A percentile compares a stretch with the other conserved stretches of the same genome.
phyloP scores from a whole-genome alignment of 2,113 vertebrate genomes.

The Poeciliopsis retropinna region DNA sequence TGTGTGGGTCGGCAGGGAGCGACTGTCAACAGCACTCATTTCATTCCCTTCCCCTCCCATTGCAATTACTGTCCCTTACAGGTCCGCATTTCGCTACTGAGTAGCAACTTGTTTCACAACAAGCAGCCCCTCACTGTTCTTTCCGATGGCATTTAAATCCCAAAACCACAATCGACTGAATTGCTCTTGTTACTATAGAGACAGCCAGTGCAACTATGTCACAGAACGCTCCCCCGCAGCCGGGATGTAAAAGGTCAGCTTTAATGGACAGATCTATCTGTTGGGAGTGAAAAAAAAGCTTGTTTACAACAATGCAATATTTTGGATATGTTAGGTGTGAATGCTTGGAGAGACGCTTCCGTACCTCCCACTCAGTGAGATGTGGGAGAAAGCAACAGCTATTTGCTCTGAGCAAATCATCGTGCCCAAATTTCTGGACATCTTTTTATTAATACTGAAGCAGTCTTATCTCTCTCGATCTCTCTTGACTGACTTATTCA shows the following conservation, averaged over 20 bases:
- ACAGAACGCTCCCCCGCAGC: slow-evolving; percentile 31
- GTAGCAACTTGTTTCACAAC: slow-evolving; percentile 34
- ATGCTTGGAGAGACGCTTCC: background rate
- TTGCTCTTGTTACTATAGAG: slow-evolving; percentile 56
- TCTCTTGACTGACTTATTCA: background rate
- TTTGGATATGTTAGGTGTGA: slow-evolving; percentile 24
- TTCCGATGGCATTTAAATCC: slow-evolving; percentile 42
- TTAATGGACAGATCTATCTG: slow-evolving; percentile 52
- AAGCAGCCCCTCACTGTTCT: slow-evolving; percentile 13
- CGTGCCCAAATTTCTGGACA: no score
- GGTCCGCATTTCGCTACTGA: slow-evolving; percentile 34
- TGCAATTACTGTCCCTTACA: slow-evolving; percentile 28
- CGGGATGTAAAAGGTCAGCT: slow-evolving; percentile 60
- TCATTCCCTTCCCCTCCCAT: slow-evolving; percentile 38
- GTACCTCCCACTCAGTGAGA: slow-evolving; percentile 37
- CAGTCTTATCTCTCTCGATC: background rate
- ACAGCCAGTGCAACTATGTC: slow-evolving; percentile 37
- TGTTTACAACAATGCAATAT: slow-evolving; percentile 38
- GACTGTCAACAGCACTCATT: slow-evolving; percentile 38
- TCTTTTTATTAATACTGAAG: background rate
- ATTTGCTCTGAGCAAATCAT: background rate
- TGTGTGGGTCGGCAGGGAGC: slow-evolving; percentile 35
- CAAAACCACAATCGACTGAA: slow-evolving; percentile 24
- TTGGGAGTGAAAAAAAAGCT: background rate
- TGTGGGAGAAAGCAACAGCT: slow-evolving; percentile 19